Conservation (phyloP, 1,140 invertebrate genomes). For the Heliconius himera region DNA sequence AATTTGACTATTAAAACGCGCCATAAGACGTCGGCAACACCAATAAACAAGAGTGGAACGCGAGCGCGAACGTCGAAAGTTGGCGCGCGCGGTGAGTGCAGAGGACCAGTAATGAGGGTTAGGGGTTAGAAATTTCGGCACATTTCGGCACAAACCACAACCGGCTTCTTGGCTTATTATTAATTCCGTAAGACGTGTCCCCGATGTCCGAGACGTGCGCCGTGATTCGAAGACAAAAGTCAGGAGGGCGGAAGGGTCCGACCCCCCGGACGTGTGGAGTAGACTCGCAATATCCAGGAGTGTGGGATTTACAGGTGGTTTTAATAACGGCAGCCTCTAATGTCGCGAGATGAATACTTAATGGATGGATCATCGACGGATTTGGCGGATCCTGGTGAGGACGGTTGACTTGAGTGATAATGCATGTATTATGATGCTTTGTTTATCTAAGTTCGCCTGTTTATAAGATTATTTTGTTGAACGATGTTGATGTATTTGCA, state of each 20-base stretch:
- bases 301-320: slow-evolving; percentile 79
- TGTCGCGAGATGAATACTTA: slow-evolving; percentile 80
- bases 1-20: slow-evolving; percentile 75
- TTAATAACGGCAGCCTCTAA: slow-evolving; percentile 76
- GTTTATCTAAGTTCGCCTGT: background rate
- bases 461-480: background rate
- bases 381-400: slow-evolving; percentile 43
- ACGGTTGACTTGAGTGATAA: slow-evolving; percentile 49
- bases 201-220: slow-evolving; percentile 81
- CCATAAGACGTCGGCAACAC: slow-evolving; percentile 71
- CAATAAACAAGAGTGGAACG: slow-evolving; percentile 74
- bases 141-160: slow-evolving; percentile 75
- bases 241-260: slow-evolving; percentile 52
- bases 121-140: slow-evolving; percentile 68
- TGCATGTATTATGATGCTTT: slow-evolving; percentile 17
- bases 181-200: slow-evolving; percentile 81
- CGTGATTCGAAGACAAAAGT: slow-evolving; percentile 79
- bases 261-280: slow-evolving; percentile 61
- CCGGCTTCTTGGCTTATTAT: slow-evolving; percentile 80
- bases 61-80: slow-evolving; percentile 72
- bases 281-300: slow-evolving; percentile 61
- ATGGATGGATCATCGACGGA: slow-evolving; percentile 71
- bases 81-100: slow-evolving; percentile 76
- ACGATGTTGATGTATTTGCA: too few relatives aligned
- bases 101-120: slow-evolving; percentile 78